Evolutionary conservation across 2,113 vertebrate genomes (phyloP), one percentile per base, ranked within the genome.

Genomic region (Limnothrissa miodon): DNA sequence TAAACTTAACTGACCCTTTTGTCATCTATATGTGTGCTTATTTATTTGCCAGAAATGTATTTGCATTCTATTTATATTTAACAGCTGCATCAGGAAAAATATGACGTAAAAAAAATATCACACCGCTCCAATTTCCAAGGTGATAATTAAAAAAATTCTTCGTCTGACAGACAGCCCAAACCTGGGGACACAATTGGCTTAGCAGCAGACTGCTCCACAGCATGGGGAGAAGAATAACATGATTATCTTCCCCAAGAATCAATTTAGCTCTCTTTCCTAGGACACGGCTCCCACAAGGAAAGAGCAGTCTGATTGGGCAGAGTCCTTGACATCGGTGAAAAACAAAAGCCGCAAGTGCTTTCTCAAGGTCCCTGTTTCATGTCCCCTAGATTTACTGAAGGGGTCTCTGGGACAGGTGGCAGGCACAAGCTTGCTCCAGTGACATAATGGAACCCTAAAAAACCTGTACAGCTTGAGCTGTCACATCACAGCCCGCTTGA

Each of bases 111-210:
- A 66, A 2, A 25, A 66, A 66, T 29, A 29, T 66, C 59, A 66
- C 25, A 11, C 2, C 6, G 42, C 42, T 25, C 59, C 59, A 2
- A 62, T 70, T 79, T 83, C 83, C 46, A 62, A 81, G 70, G 85
- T 83, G 79, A 83, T 86, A 83, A 87, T 90, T 88, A 87, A 87
- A 87, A n/a, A 85, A 83, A 85, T 80, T 53, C 56, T 66, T 84
- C 46, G 42, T 45, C 84, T 86, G 81, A 83, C 59, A 88, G 86
- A 81, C 80, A 86, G 83, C 39, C 79, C 79, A 44, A 53, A 59
- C 45, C 81, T 39, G n/a, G 81, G 85, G 85, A 86, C 59, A 78
- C 79, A 83, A 86, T 78, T 19, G 79, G 59, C 85, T 59, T 74
- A 79, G 44, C 80, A 80, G 59, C 82, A 86, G 83, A 84, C 85